phyloP scores from a whole-genome alignment of 2,113 vertebrate genomes.

The Orientallactaga bullata region DNA sequence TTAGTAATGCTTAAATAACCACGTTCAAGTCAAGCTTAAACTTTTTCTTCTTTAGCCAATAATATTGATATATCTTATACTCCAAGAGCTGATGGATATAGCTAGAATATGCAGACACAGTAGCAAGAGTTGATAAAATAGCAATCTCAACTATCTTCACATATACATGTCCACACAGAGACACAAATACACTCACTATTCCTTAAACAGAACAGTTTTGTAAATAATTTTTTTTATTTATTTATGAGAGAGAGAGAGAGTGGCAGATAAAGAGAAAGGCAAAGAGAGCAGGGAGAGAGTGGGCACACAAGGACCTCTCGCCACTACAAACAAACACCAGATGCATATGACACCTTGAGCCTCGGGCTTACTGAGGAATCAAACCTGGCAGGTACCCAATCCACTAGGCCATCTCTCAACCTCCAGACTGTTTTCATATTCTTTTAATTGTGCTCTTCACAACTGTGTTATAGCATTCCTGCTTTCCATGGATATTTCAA shows the following conservation, averaged over 20 bases:
- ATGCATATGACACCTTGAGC: too few species aligned
- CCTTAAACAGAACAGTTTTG: too few species aligned
- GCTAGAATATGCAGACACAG: not conserved
- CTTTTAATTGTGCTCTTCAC: not conserved
- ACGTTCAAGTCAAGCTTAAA: not conserved
- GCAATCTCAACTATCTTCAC: not conserved
- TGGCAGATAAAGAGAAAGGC: too few species aligned
- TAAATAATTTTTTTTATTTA: too few species aligned
- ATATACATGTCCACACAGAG: not conserved
- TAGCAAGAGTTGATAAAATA: not conserved
- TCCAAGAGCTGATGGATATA: not conserved
- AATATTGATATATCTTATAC: not conserved
- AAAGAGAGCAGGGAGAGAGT: too few species aligned
- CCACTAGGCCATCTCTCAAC: too few species aligned
- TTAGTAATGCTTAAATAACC: not conserved
- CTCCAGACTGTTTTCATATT: not conserved
- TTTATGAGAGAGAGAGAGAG: too few species aligned
- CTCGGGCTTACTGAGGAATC: too few species aligned
- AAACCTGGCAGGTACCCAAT: too few species aligned
- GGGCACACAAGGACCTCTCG: too few species aligned
- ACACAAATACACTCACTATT: not conserved
- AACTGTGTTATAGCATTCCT: not conserved
- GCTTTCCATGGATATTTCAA: not conserved
- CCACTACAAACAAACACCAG: too few species aligned
- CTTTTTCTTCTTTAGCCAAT: not conserved